Conservation (phyloP, 2,113 vertebrate species). For the Pleuronectes platessa region DNA sequence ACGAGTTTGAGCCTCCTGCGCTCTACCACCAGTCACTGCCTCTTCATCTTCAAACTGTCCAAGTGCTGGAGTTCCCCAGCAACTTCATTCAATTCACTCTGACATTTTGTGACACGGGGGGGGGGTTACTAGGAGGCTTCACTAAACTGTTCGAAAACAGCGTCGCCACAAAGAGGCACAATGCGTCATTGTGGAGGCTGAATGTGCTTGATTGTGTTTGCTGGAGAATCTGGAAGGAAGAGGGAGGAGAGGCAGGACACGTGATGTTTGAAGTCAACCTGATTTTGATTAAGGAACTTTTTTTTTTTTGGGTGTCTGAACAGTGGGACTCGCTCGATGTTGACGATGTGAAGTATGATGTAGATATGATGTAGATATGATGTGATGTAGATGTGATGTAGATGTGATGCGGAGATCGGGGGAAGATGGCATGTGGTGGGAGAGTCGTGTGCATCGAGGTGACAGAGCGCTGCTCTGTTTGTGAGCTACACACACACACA, state of each 20-base stretch:
- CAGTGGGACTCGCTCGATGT: neutral
- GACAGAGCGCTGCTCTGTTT: slow-evolving; percentile 3
- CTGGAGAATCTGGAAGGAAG: slow-evolving; percentile 65
- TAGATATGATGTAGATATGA: neutral
- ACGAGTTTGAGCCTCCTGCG: neutral
- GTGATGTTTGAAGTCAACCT: slow-evolving; percentile 66
- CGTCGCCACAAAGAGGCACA: slow-evolving; percentile 71
- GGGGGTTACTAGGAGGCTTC: slow-evolving; percentile 46
- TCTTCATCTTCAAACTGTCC: slow-evolving; percentile 25
- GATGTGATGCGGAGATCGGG: neutral
- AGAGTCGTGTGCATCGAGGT: neutral
- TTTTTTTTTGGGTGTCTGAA: neutral
- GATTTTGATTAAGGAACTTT: slow-evolving; percentile 16
- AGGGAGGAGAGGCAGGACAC: slow-evolving; percentile 46
- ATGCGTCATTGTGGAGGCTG: slow-evolving; percentile 78
- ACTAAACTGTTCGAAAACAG: slow-evolving; percentile 64
- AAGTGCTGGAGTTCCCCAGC: slow-evolving; percentile 19
- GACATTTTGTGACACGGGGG: slow-evolving; percentile 39
- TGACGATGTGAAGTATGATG: slow-evolving; percentile 3
- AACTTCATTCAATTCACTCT: slow-evolving; percentile 57
- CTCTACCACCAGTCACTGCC: slow-evolving; percentile 7
- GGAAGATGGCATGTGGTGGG: slow-evolving; percentile 7
- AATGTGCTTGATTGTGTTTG: slow-evolving; percentile 79
- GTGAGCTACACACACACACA: neutral
- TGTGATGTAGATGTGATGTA: slow-evolving; percentile 18